Percentiles rank a stretch among this genome's conserved stretches.
These are phyloP conservation scores for Lucifuga dentata DNA, from an alignment of 2,113 vertebrate genomes.

Conservation along the genomic window DNA sequence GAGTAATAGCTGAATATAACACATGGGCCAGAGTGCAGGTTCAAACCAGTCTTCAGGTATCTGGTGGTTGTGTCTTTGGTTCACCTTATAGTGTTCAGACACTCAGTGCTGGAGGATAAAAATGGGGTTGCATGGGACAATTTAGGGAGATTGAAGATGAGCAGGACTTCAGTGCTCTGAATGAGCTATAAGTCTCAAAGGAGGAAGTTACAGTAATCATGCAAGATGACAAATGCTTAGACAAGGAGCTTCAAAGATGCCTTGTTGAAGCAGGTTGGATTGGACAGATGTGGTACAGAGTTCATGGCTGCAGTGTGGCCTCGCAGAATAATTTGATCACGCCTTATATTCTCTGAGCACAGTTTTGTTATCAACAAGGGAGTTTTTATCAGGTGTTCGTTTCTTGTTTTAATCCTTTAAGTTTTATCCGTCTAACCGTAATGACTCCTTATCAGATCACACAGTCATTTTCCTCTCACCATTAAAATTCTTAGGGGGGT, in stretches of 20 bases:
- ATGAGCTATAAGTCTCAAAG: constrained; percentile 38
- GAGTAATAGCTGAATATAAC: not conserved
- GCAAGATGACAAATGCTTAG: too few relatives aligned
- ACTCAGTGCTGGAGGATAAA: constrained; percentile 1
- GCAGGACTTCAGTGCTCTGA: constrained; percentile 36
- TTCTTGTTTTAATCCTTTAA: too few relatives aligned
- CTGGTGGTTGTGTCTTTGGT: not conserved
- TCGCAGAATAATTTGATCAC: too few relatives aligned
- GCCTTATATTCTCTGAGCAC: constrained; percentile 2
- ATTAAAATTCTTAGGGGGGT: constrained; percentile 1
- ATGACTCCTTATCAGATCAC: constrained; percentile 49
- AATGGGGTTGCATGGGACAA: constrained; percentile 4
- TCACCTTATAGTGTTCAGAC: not conserved
- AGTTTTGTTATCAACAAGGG: constrained; percentile 25
- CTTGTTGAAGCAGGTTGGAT: too few relatives aligned
- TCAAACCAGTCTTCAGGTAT: constrained; percentile 13
- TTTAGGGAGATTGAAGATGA: constrained; percentile 15
- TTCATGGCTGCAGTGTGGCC: too few relatives aligned
- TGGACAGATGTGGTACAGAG: too few relatives aligned
- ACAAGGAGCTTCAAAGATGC: too few relatives aligned
- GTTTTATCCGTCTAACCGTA: constrained; percentile 32
- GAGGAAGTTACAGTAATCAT: too few relatives aligned
- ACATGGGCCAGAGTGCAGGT: not conserved
- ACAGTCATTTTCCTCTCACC: constrained; percentile 3
- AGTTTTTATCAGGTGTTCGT: too few relatives aligned